Evolutionary conservation across 1,140 invertebrate species (phyloP).

Genomic region (Trinorchestia longiramus): DNA sequence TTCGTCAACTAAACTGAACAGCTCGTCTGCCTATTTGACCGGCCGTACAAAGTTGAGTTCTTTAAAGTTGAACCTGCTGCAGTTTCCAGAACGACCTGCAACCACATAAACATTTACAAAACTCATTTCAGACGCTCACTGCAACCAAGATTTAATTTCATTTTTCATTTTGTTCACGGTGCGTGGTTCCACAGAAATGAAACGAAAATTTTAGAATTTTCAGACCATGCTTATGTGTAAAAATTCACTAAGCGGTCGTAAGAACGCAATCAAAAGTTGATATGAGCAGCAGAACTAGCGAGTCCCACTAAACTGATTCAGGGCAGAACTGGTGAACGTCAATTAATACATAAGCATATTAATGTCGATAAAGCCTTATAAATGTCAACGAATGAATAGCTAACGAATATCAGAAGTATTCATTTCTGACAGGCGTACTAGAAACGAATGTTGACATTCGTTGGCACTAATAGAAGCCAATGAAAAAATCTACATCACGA

Average conservation of each 20-base stretch:
- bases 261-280: too few relatives aligned
- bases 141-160: neutral
- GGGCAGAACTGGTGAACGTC: neutral
- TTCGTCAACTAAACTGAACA: too few relatives aligned
- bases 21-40: too few relatives aligned
- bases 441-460: neutral
- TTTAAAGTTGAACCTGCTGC: neutral
- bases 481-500: neutral
- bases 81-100: neutral
- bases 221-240: neutral
- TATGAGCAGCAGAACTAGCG: too few relatives aligned
- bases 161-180: neutral
- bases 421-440: neutral
- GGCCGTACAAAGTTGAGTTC: neutral
- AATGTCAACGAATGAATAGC: too few relatives aligned
- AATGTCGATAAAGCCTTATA: too few relatives aligned
- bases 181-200: neutral
- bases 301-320: neutral
- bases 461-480: neutral
- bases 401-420: neutral
- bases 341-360: too few relatives aligned
- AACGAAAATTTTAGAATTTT: neutral
- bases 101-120: neutral
- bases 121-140: neutral
- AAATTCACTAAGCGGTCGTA: too few relatives aligned